phyloP scores from a whole-genome alignment of 2,888 invertebrate genomes.

The Drosophila pseudotakahashii region DNA sequence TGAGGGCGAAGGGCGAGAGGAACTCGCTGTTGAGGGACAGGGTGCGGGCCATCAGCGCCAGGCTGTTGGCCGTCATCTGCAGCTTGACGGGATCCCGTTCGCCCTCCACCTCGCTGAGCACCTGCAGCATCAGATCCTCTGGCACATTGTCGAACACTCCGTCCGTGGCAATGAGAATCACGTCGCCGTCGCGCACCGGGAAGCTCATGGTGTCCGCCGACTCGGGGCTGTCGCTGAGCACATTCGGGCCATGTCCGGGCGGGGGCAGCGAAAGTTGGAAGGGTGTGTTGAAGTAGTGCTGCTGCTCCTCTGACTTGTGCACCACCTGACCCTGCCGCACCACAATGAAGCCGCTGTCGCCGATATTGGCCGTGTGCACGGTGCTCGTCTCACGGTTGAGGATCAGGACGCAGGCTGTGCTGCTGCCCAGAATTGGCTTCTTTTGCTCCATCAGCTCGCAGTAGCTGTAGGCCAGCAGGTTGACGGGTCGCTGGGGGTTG shows the following conservation, averaged over 20 bases:
- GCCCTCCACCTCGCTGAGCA: conserved; percentile 91
- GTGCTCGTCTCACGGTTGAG: conserved; percentile 95
- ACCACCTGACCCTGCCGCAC: conserved; percentile 94
- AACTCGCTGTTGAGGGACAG: conserved; percentile 97
- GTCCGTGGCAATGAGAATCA: conserved; percentile 97
- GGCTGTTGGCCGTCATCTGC: conserved; percentile 96
- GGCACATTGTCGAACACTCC: conserved; percentile 99
- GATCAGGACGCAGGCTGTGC: conserved; percentile 98
- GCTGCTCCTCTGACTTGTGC: conserved; percentile 97
- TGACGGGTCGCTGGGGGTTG: conserved; percentile 93
- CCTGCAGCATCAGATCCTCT: conserved; percentile 93
- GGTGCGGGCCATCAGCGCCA: conserved; percentile 97
- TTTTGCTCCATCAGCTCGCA: conserved; percentile 96
- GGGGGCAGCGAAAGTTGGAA: conserved; percentile 98
- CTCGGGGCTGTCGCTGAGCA: conserved; percentile 96
- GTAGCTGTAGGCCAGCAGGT: conserved; percentile 95
- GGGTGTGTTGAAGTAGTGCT: conserved; percentile 99
- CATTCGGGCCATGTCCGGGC: conserved; percentile 93
- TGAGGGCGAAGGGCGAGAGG: conserved; percentile 97
- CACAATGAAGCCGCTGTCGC: conserved; percentile 99
- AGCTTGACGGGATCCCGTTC: conserved; percentile 90
- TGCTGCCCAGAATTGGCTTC: conserved; percentile 96
- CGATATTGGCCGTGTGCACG: conserved; percentile 98
- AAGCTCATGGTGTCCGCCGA: conserved; percentile 95
- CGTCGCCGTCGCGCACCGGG: conserved; percentile 94